Conservation (phyloP, 2,888 invertebrate genomes). For the Eustalomyia histrio region DNA sequence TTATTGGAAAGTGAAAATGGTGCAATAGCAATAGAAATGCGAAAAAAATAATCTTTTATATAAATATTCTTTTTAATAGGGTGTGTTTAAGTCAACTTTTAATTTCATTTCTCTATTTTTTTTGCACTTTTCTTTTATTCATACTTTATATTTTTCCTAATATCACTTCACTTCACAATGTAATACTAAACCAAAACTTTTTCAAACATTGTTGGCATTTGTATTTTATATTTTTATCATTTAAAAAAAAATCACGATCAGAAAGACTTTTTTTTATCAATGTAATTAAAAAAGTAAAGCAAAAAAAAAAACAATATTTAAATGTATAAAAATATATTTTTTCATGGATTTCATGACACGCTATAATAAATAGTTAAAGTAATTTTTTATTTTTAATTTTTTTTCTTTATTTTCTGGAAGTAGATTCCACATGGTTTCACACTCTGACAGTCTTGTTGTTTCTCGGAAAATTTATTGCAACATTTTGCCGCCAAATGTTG, state of each 20-base stretch:
- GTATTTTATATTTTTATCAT: neutral
- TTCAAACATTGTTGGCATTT: neutral
- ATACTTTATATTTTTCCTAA: neutral
- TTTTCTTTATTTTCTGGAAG: conserved; percentile 17
- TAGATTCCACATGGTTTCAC: conserved; percentile 30
- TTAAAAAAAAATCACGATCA: too few species aligned
- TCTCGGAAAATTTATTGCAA: conserved; percentile 33
- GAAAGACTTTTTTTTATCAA: too few species aligned
- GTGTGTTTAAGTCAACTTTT: neutral
- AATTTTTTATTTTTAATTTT: conserved; percentile 5
- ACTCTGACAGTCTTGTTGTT: conserved; percentile 27
- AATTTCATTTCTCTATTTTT: neutral
- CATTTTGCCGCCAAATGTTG: conserved; percentile 30
- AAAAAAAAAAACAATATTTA: conserved; percentile 28
- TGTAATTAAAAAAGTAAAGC: too few species aligned
- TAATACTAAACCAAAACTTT: conserved; percentile 7
- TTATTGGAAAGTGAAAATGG: too few species aligned
- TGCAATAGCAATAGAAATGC: too few species aligned
- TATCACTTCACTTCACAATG: neutral
- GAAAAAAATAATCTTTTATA: too few species aligned
- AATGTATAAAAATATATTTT: conserved; percentile 3
- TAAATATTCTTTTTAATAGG: neutral
- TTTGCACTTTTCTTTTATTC: neutral
- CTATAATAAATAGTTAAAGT: neutral
- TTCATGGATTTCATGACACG: neutral